These are phyloP conservation scores for Lagopus leucura DNA, from an alignment of 2,113 vertebrate genomes.

Conservation along the genomic window DNA sequence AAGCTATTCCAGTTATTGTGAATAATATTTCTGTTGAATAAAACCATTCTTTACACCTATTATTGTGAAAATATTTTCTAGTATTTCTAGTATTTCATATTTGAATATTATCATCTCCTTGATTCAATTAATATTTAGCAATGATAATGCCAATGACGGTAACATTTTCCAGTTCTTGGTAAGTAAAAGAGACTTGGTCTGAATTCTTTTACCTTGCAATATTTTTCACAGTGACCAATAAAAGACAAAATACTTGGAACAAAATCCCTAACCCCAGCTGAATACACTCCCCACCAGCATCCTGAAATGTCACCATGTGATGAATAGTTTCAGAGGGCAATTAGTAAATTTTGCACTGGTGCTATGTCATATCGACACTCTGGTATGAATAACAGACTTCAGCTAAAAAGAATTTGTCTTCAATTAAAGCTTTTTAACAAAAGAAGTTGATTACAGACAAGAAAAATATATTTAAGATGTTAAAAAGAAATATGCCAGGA, in stretches of 20 bases:
- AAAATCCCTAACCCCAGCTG: neutral
- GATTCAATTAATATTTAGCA: neutral
- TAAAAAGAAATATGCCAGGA: neutral
- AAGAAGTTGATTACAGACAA: neutral
- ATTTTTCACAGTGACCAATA: neutral
- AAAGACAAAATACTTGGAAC: neutral
- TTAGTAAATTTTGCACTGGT: neutral
- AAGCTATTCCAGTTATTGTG: neutral
- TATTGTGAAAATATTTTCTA: neutral
- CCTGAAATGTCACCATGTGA: neutral
- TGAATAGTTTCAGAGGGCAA: neutral
- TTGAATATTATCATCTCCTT: neutral
- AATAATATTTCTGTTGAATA: neutral
- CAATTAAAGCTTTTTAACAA: neutral
- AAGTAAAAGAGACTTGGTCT: neutral
- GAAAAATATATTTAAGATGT: too few relatives aligned
- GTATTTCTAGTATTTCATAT: neutral
- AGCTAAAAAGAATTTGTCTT: neutral
- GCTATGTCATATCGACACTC: neutral
- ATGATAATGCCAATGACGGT: neutral
- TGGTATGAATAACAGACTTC: neutral
- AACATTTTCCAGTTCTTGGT: neutral
- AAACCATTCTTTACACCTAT: neutral
- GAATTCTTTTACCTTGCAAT: neutral
- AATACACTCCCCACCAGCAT: neutral